These are phyloP conservation scores for Chiloscyllium plagiosum DNA, from an alignment of 2,113 vertebrate species.

Conservation along the genomic window DNA sequence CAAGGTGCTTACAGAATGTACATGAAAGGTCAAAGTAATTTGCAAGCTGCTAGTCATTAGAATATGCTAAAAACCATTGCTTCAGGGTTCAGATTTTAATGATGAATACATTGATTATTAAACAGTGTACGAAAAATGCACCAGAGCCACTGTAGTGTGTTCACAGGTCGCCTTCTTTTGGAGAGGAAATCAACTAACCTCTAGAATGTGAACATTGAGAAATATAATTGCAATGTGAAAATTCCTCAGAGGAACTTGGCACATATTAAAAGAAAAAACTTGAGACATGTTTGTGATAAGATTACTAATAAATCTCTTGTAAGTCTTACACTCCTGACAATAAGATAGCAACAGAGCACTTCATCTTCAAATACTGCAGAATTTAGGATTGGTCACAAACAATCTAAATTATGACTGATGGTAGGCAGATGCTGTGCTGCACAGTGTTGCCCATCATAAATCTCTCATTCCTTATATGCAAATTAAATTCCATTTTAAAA, in stretches of 20 bases:
- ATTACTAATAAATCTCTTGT: slow-evolving; percentile 84
- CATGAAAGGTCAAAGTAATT: slow-evolving; percentile 92
- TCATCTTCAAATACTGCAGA: slow-evolving; percentile 76
- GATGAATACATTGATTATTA: slow-evolving; percentile 90
- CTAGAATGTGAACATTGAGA: slow-evolving; percentile 68
- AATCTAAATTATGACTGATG: slow-evolving; percentile 76
- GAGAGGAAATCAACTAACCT: slow-evolving; percentile 72
- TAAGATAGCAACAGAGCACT: slow-evolving; percentile 71
- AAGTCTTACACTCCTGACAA: slow-evolving; percentile 80
- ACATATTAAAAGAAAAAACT: slow-evolving; percentile 85
- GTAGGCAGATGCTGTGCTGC: slow-evolving; percentile 66
- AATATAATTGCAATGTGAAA: slow-evolving; percentile 73
- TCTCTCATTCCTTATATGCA: slow-evolving; percentile 82
- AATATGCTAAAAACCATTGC: slow-evolving; percentile 87
- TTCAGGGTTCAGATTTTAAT: slow-evolving; percentile 83
- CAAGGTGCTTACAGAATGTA: slow-evolving; percentile 80
- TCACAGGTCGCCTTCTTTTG: slow-evolving; percentile 79
- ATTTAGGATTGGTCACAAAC: slow-evolving; percentile 85
- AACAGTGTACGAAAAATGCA: slow-evolving; percentile 79
- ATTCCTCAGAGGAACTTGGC: slow-evolving; percentile 78
- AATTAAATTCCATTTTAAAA: slow-evolving; percentile 85
- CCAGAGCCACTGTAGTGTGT: slow-evolving; percentile 56
- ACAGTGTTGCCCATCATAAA: slow-evolving; percentile 65
- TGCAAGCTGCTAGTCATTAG: slow-evolving; percentile 85
- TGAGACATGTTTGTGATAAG: slow-evolving; percentile 90